Evolutionary conservation across 2,797 vertebrate genomes (phyloP), one percentile per base, ranked within the genome.

Genomic region (Gallinago stenura): DNA sequence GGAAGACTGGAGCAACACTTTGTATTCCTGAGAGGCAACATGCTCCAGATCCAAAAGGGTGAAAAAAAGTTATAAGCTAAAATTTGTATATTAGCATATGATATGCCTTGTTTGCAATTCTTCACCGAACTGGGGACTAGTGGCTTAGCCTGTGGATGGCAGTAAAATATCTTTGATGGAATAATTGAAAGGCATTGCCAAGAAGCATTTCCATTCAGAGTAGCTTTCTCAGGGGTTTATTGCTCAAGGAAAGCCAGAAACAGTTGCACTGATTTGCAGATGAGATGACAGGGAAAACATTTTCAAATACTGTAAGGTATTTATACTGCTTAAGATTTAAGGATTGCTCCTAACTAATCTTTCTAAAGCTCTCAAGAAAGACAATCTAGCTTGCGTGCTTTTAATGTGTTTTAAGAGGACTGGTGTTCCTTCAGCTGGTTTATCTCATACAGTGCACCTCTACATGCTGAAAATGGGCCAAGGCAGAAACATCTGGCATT

Each of bases 121-220:
- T 88, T 88, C 83, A 87, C 69, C 80, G 91, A 95, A 82, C 87
- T 68, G 81, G 89, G 91, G 51, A 64, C 86, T 91, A 79, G 80
- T 83, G 72, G 39, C 88, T 86, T 87, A 91, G 95, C 93, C 83
- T 79, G 90, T 96, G 96, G 93, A 94, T 94, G 96, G 92, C 93
- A 95, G 94, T 96, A 96, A 97, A 96, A 96, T 95, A 95, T 94
- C 83, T 95, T 92, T 91, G 95, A 94, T 92, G 71, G 81, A 80
- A 94, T 96, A 94, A 95, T 93, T 95, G 93, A 92, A 95, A 95
- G 80, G 64, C 86, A 95, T 72, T 91, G 84, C 57, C 5, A 4
- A 92, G 64, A 82, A 79, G 61, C 65, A 94, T 90, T 96, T 95
- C 89, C 78, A 92, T 95, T 89, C 81, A 57, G 53, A 90, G 54